These are phyloP conservation scores for Hippocampus guttulatus DNA, from an alignment of 2,113 vertebrate species.

Conservation along the genomic window DNA sequence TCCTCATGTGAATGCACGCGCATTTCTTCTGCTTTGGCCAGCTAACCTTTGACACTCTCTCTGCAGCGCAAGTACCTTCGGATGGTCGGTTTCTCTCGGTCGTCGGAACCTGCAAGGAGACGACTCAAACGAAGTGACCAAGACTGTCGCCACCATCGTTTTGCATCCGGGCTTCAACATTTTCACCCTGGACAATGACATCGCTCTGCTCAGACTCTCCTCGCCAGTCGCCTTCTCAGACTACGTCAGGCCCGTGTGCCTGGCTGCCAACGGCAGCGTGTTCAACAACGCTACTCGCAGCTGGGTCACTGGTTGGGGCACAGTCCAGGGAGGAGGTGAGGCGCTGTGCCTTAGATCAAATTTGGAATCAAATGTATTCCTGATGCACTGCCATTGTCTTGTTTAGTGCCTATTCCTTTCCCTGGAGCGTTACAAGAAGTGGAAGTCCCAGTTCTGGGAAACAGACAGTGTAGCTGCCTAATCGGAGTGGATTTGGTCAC, in stretches of 20 bases:
- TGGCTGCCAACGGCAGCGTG: constrained; percentile 55
- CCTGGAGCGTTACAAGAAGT: constrained; percentile 47
- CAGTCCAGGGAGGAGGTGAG: constrained; percentile 62
- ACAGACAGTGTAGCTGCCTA: constrained; percentile 35
- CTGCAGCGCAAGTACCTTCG: background rate
- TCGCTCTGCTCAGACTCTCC: constrained; percentile 61
- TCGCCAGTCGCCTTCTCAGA: constrained; percentile 48
- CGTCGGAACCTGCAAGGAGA: background rate
- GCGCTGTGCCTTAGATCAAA: background rate
- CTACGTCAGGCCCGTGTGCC: constrained; percentile 67
- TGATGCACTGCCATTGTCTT: background rate
- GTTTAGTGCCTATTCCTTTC: constrained; percentile 5
- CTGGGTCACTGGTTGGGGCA: constrained; percentile 76
- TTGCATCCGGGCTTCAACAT: constrained; percentile 43
- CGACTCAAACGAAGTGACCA: constrained; percentile 9
- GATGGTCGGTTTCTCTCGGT: constrained; percentile 23
- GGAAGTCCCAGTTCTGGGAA: constrained; percentile 45
- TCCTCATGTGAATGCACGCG: too few relatives aligned
- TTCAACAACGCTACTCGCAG: constrained; percentile 61
- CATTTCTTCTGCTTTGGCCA: background rate
- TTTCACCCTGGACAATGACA: constrained; percentile 59
- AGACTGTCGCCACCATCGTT: constrained; percentile 18
- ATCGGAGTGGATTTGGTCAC: constrained; percentile 51
- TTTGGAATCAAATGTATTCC: too few relatives aligned
- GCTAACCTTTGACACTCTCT: background rate